Evolutionary conservation across 1,140 invertebrate genomes (phyloP), one percentile per base, ranked within the genome.

Genomic region (Cotesia chilonis): DNA sequence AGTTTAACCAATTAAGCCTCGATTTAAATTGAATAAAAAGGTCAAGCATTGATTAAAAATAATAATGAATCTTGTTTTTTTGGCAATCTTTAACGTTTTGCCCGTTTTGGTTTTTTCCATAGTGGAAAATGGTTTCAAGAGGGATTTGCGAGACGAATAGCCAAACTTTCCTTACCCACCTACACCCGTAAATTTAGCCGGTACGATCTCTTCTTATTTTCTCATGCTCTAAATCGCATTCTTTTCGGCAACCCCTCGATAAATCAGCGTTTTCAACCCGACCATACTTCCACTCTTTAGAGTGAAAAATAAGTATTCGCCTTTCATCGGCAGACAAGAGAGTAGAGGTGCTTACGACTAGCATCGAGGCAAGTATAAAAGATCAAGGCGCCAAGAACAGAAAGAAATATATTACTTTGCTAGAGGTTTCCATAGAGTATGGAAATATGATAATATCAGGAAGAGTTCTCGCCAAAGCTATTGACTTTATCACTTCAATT

Each of bases 161-260:
- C 63, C 64, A 59, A 72, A 67, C 70, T 59, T 67, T 66, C 52
- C 20, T 35, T 61, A 7, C 64, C 37, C 52, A 28, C 64, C 14
- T n/a, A 59, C 35, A 10, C 17, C 54, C 70, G 55, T 72, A 72
- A 67, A 72, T 67, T 72, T 10, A 17, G 37, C 7, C 64, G 17
- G 41, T 36, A 37, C 47, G 57, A 64, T 68, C 20, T 66, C 57
- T 54, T 36, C 37, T 47, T 57, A 38, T 54, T 47, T 38, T 52
- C 14, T 66, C 41, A 20, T 67, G 52, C 51, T 51, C 70, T 65
- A 59, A 70, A 75, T 75, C 74, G 64, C 68, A 72, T 73, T 75
- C 71, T 75, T 75, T 75, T 71, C 68, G 54, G 61, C 64, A 71
- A 51, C 70, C 68, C 70, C 52, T 63, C 71, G 59, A 75, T 73